Evolutionary conservation across 1,140 invertebrate species (phyloP), one percentile per base, ranked within the genome.

Genomic region (Caenorhabditis latens): DNA sequence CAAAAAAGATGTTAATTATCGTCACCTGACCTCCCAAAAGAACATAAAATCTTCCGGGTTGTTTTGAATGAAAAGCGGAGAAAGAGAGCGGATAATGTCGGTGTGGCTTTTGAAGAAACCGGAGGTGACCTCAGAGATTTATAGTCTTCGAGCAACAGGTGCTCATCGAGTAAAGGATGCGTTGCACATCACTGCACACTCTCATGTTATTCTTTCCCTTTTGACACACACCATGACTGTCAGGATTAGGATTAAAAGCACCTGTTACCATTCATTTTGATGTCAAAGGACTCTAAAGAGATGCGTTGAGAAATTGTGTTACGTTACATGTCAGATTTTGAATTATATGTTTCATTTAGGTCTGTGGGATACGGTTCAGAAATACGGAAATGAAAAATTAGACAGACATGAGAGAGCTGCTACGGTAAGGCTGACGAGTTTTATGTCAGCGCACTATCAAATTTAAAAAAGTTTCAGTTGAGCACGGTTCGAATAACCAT

Each of bases 41-140:
- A 79, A 79, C 71, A 79, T 79, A 46, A 79, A 79, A 79, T 79
- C 71, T 79, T 46, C 46, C 9, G 21, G 40, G 42, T 19, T 79
- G 71, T 79, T 79, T 79, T 79, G 71, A 79, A 79, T 53, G 13
- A 6, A 6, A 40, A 7, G 11, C 9, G 61, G 11, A 42, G n/a
- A n/a, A 7, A 46, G n/a, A n/a, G 42, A 46, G 32, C 32, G 42
- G 42, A 71, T 46, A 48, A 50, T 79, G 71, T 50, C 71, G 71
- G 71, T 50, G 71, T 79, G 71, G 71, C 71, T 48, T 79, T 79
- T 79, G 71, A 79, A 79, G 71, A 42, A 79, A 79, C 71, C 71
- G 71, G 71, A 79, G 71, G 71, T 79, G 71, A 79, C 71, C 71
- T 79, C 71, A 50, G n/a, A 79, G 71, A 79, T 79, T 79, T 79